Percentiles rank a stretch among this genome's conserved stretches.
These are phyloP conservation scores for Lordiphosa fenestrarum DNA, from an alignment of 2,888 invertebrate genomes.

Conservation along the genomic window DNA sequence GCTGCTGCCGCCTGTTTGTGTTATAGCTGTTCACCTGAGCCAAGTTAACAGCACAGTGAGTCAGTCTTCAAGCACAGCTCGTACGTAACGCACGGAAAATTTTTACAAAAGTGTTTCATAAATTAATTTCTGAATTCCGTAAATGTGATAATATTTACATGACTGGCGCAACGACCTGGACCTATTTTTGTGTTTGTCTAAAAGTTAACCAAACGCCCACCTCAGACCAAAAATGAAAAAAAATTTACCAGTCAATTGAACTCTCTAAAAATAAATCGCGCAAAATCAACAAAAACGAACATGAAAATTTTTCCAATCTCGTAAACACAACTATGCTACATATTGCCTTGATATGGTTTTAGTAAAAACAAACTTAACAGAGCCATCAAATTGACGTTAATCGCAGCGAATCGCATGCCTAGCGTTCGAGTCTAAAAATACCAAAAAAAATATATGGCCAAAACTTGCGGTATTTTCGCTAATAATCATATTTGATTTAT, in stretches of 20 bases:
- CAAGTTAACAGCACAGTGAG: slow-evolving; percentile 64
- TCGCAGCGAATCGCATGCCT: slow-evolving; percentile 33
- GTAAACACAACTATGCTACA: slow-evolving; percentile 41
- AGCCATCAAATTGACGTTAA: slow-evolving; percentile 4
- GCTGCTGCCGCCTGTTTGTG: slow-evolving; percentile 27
- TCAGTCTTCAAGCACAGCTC: slow-evolving; percentile 74
- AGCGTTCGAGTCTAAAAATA: slow-evolving; percentile 27
- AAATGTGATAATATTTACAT: slow-evolving; percentile 22
- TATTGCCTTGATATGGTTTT: slow-evolving; percentile 49
- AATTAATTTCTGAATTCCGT: too few relatives aligned
- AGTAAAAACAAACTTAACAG: slow-evolving; percentile 19
- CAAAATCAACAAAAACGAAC: slow-evolving; percentile 25
- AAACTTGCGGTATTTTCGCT: slow-evolving; percentile 40
- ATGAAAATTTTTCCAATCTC: slow-evolving; percentile 43
- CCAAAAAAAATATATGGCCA: slow-evolving; percentile 10
- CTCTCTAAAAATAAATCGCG: slow-evolving; percentile 49
- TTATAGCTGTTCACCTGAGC: slow-evolving; percentile 37
- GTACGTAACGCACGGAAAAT: slow-evolving; percentile 48
- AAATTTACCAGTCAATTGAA: slow-evolving; percentile 46
- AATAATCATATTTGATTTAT: slow-evolving; percentile 24
- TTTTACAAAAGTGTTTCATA: slow-evolving; percentile 16
- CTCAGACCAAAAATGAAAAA: slow-evolving; percentile 7
- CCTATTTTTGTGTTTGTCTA: slow-evolving; percentile 27
- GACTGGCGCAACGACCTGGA: slow-evolving; percentile 9
- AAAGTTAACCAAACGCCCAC: slow-evolving; percentile 20